Base-by-base conservation (phyloP, 2,797 vertebrate genomes). In the Mustela erminea region DNA sequence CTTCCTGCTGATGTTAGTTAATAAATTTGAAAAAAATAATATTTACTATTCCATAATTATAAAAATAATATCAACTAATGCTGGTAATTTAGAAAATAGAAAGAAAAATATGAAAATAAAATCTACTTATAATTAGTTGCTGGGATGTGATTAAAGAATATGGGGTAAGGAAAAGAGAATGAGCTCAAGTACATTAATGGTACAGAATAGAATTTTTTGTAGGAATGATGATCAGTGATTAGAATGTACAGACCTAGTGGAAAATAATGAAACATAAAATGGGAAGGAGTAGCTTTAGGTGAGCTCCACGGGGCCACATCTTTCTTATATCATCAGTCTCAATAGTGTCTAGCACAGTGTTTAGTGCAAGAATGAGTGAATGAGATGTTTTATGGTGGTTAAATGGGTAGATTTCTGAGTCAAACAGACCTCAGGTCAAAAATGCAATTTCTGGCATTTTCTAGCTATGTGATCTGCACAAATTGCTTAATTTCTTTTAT, bases 101-200 rank as follows among this genome's bases (percentile, higher is more conserved):
- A 94, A 95, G 80, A 90, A 94, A 95, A 95, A 49, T 93, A 90
- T 70, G 18, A 83, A 90, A 87, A 93, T 35, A 74, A 94, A 88
- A 96, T 74, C 80, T 15, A 49, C 29, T 25, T 70, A 70, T 32
- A 85, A 54, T 70, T 93, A 87, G 12, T 74, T 90, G 21, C 15
- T 17, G 25, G 32, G 23, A 86, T 86, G 62, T 41, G 17, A 3
- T 62, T 89, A 90, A 95, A 88, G 70, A 75, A 70, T 46, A 72
- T 35, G 21, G 9, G 0, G 62, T 92, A 70, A 85, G 49, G 23
- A 43, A 64, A 87, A 87, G 23, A 90, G 43, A 83, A 84, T 58
- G 46, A 93, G 5, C 7, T 80, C 66, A 87, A 35, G 38, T 93
- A 78, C 1, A 93, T 32, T 93, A 90, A 91, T 92, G 38, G 12